phyloP scores from a whole-genome alignment of 2,113 vertebrate species.

The Hippotragus niger region DNA sequence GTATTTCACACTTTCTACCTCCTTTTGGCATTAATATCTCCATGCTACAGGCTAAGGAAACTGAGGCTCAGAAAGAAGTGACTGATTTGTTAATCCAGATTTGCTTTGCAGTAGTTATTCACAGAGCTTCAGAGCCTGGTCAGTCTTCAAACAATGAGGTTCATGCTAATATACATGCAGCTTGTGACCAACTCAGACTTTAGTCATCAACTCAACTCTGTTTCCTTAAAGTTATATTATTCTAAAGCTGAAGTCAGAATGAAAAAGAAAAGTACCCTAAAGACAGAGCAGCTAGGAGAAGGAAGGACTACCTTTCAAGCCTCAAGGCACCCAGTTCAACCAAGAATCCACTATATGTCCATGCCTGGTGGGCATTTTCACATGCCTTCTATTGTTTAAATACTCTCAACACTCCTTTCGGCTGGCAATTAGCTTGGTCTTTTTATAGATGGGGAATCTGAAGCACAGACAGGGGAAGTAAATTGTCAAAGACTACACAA shows the following conservation, averaged over 20 bases:
- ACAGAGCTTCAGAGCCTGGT: neutral
- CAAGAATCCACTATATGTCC: neutral
- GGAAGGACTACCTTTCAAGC: neutral
- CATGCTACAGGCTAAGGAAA: neutral
- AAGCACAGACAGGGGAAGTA: neutral
- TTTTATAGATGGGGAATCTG: neutral
- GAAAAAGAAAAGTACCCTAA: neutral
- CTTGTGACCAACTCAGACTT: neutral
- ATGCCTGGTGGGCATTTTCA: neutral
- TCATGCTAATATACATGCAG: neutral
- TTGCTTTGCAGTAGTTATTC: neutral
- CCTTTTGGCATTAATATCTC: neutral
- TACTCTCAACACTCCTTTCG: neutral
- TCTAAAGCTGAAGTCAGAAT: neutral
- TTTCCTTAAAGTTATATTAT: neutral
- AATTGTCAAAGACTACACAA: neutral
- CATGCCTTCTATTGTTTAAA: neutral
- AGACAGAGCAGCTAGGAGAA: neutral
- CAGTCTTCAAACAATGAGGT: neutral
- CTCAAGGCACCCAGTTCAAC: neutral
- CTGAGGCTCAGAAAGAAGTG: neutral
- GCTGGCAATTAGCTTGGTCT: neutral
- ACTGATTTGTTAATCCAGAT: neutral
- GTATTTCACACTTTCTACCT: neutral
- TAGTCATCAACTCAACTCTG: neutral